These are phyloP conservation scores for Phaetusa simplex DNA, from an alignment of 2,113 vertebrate genomes.

Conservation along the genomic window DNA sequence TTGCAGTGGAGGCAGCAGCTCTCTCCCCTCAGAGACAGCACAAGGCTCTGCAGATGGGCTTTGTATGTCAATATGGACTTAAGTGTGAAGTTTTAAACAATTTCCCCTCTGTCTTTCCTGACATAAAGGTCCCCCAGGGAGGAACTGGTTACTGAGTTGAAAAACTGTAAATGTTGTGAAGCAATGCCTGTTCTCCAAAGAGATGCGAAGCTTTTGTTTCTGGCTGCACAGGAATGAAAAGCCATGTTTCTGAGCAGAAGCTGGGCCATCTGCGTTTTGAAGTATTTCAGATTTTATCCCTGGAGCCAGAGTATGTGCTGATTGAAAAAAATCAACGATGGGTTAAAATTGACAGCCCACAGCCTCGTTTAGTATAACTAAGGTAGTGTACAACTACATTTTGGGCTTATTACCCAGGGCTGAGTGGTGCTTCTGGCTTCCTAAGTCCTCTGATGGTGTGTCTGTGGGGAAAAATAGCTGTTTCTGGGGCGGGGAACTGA, in stretches of 20 bases:
- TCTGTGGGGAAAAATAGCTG: not conserved
- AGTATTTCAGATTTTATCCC: constrained; percentile 28
- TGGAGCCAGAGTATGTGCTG: not conserved
- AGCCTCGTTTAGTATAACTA: not conserved
- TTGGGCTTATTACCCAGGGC: not conserved
- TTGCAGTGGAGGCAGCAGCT: not conserved
- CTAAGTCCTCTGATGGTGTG: rapidly evolving
- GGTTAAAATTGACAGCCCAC: not conserved
- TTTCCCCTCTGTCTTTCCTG: constrained; percentile 46
- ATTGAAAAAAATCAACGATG: not conserved
- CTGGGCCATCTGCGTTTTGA: not conserved
- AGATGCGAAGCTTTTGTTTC: constrained; percentile 22
- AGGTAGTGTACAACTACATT: not conserved
- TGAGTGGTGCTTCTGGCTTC: not conserved
- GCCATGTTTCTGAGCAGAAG: constrained; percentile 14
- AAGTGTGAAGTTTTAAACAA: constrained; percentile 35
- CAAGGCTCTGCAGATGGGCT: not conserved
- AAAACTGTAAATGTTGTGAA: constrained; percentile 50
- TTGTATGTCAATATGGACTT: not conserved
- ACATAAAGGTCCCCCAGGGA: constrained; percentile 34
- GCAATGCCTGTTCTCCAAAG: constrained; percentile 42
- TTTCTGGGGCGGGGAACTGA: not conserved
- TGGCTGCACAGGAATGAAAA: constrained; percentile 55
- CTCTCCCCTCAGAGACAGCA: not conserved
- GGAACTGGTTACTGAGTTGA: constrained; percentile 26